Evolutionary conservation across 2,888 invertebrate species (phyloP), one percentile per base, ranked within the genome.

Genomic region (Cryptops parisi): DNA sequence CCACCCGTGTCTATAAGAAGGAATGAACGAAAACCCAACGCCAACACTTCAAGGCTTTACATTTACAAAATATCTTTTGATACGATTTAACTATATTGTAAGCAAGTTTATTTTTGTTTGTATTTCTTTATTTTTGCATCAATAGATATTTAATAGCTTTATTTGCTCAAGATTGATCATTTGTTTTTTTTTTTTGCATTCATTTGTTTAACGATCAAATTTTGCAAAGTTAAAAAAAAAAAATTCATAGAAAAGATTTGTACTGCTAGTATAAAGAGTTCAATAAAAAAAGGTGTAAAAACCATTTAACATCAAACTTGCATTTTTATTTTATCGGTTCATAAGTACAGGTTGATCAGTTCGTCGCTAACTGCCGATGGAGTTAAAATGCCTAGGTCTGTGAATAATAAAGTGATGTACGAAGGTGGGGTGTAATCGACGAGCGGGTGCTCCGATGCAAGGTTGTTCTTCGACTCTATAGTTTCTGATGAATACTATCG

Each of bases 331-430:
- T n/a, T n/a, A n/a, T n/a, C 21, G 47, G 23, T 63, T 79, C 78
- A 94, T 65, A 90, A 78, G 72, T 98, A 98, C 58, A 98, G 74
- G 71, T 96, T 93, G 58, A 98, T 90, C 22, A 98, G 76, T 75
- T 96, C 93, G 65, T 97, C 97, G 68, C 94, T 93, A 24, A 98
- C 93, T 48, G 96, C 97, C 0, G 94, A 89, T 0, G 98, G 93
- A 1, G 96, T 90, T 23, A 98, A 72, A 57, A 94, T 88, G 1
- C 97, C 98, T 57, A 97, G 73, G 71, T 98, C 97, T 0, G 96
- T 97, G 66, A 97, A 90, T 24, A 98, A 73, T 25, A 97, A 73
- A 0, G 86, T 88, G 24, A 98, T 87, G 62, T 86, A 93, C 1
- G 81, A 78, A 0, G 98, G 97, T 0, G 96, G 93, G 0, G 97